phyloP scores from a whole-genome alignment of 2,797 vertebrate species.

The Sebastes oblongus region DNA sequence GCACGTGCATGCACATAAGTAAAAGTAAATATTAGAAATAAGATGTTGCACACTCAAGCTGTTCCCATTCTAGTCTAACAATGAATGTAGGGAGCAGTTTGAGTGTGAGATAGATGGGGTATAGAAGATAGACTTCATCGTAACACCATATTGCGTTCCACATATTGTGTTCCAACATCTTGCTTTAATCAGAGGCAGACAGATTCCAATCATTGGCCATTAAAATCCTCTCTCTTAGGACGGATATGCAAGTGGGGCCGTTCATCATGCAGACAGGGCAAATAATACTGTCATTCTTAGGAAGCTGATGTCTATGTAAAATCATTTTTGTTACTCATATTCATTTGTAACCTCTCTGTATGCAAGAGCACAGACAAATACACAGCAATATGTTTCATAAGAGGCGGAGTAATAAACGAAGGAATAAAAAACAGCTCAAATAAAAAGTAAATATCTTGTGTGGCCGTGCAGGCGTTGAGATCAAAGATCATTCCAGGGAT shows the following conservation, averaged over 20 bases:
- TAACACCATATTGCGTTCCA: not conserved
- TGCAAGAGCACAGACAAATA: not conserved
- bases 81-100: not conserved
- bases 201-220: slow-evolving; percentile 32
- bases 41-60: not conserved
- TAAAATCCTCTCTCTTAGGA: slow-evolving; percentile 20
- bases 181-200: slow-evolving; percentile 46
- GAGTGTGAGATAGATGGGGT: not conserved
- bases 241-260: slow-evolving; percentile 9
- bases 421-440: not conserved
- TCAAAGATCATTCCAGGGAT: slow-evolving; percentile 10
- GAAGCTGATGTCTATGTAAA: slow-evolving; percentile 5
- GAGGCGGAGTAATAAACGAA: not conserved
- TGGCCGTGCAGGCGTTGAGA: not conserved
- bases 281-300: slow-evolving; percentile 11
- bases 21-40: not conserved
- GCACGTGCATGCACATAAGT: not conserved
- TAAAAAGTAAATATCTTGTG: not conserved
- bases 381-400: not conserved
- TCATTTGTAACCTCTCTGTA: not conserved
- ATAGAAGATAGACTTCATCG: slow-evolving; percentile 1
- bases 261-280: slow-evolving; percentile 21
- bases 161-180: slow-evolving; percentile 20
- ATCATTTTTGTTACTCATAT: not conserved
- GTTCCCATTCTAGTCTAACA: not conserved